phyloP scores from a whole-genome alignment of 1,140 invertebrate genomes.

The Drosophila orena region DNA sequence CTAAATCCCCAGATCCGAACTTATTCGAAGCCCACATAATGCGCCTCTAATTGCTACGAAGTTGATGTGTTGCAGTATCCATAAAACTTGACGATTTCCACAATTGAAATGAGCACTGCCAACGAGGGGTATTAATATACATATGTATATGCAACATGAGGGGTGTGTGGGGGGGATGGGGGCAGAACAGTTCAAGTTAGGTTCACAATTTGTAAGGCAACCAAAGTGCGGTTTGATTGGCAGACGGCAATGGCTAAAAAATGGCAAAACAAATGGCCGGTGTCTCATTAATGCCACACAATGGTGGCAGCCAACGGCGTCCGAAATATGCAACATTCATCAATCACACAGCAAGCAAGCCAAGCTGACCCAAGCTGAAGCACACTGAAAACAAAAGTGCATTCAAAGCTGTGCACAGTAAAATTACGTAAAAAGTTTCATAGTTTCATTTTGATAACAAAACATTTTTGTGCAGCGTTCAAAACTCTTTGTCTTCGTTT shows the following conservation, averaged over 20 bases:
- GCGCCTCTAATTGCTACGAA: constrained; percentile 66
- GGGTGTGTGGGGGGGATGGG: too few relatives aligned
- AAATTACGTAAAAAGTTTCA: too few relatives aligned
- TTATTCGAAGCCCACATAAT: constrained; percentile 57
- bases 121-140: constrained; percentile 17
- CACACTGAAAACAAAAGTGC: background rate
- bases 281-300: constrained; percentile 82
- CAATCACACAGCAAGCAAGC: constrained; percentile 71
- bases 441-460: too few relatives aligned
- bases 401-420: background rate
- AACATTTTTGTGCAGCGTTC: too few relatives aligned
- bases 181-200: constrained; percentile 26
- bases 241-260: constrained; percentile 48
- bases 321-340: constrained; percentile 82
- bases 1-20: constrained; percentile 43
- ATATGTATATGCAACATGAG: background rate
- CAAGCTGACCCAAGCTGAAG: constrained; percentile 30
- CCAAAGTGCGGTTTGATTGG: constrained; percentile 59
- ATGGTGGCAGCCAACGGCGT: constrained; percentile 71
- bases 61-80: constrained; percentile 66
- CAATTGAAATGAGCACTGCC: constrained; percentile 38
- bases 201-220: constrained; percentile 63
- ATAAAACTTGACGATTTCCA: constrained; percentile 51
- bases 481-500: too few relatives aligned
- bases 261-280: constrained; percentile 75